Conservation (phyloP, 1,140 invertebrate species). For the Habropoda laboriosa region DNA sequence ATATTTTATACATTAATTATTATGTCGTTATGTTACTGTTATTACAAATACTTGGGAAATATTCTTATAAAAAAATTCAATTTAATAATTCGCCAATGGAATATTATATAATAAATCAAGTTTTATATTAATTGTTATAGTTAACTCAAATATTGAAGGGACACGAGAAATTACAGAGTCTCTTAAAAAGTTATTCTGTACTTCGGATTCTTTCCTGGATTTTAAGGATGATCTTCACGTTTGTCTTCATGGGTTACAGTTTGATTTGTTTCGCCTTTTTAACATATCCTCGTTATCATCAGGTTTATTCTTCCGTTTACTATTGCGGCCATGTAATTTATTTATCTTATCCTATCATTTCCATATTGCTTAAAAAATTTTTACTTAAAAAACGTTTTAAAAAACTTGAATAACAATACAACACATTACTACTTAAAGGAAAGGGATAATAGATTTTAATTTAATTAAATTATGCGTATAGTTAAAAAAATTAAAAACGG, state of each 20-base stretch:
- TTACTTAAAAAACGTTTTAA: conserved; percentile 53
- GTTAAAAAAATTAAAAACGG: too few species aligned
- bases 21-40: background rate
- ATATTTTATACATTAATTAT: background rate
- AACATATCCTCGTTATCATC: conserved; percentile 85
- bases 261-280: conserved; percentile 91
- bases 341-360: conserved; percentile 83
- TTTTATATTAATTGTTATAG: conserved; percentile 68
- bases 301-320: conserved; percentile 84
- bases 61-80: background rate
- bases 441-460: background rate
- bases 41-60: background rate
- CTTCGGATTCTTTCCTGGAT: conserved; percentile 80
- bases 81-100: background rate
- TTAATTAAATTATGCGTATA: too few species aligned
- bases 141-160: conserved; percentile 82
- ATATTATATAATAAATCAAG: background rate
- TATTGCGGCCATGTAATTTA: conserved; percentile 86
- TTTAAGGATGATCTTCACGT: conserved; percentile 88
- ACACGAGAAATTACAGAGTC: conserved; percentile 79
- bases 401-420: background rate
- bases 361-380: conserved; percentile 76
- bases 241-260: conserved; percentile 93
- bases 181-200: conserved; percentile 75
- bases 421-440: background rate